These are phyloP conservation scores for Orestias chungarensis DNA, from an alignment of 2,797 vertebrate genomes.

Conservation along the genomic window DNA sequence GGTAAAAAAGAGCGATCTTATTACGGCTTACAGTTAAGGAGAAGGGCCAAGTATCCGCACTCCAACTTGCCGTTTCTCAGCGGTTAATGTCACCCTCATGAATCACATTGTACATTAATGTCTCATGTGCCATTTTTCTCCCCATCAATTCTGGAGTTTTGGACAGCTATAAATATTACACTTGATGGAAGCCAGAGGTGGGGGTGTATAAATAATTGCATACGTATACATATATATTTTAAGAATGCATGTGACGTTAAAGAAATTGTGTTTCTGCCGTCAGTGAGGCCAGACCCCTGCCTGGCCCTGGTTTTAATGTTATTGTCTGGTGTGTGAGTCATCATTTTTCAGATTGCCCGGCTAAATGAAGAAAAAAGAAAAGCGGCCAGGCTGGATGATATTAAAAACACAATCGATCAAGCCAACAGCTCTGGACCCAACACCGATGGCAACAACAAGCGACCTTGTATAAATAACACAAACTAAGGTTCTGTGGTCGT, in stretches of 20 bases:
- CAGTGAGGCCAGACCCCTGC: constrained; percentile 21
- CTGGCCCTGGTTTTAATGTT: constrained; percentile 51
- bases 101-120: constrained; percentile 46
- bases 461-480: constrained; percentile 1
- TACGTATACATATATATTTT: constrained; percentile 37
- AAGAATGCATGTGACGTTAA: constrained; percentile 23
- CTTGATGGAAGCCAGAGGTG: constrained; percentile 30
- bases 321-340: constrained; percentile 62
- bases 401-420: constrained; percentile 45
- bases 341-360: constrained; percentile 46
- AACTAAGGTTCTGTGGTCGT: constrained; percentile 16
- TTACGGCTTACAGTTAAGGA: constrained; percentile 8
- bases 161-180: constrained; percentile 33
- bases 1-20: constrained; percentile 8
- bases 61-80: constrained; percentile 25
- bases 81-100: constrained; percentile 45
- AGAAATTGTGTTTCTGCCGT: constrained; percentile 43
- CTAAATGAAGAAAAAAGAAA: constrained; percentile 39
- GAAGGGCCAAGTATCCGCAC: constrained; percentile 16
- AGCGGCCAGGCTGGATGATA: constrained; percentile 41
- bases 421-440: constrained; percentile 21
- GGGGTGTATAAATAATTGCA: constrained; percentile 21
- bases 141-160: constrained; percentile 33
- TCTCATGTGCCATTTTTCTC: constrained; percentile 35
- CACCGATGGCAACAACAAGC: constrained; percentile 22